Percentiles rank a stretch among this genome's conserved stretches.
Conservation (phyloP, 2,113 vertebrate species). For the Channa argus region DNA sequence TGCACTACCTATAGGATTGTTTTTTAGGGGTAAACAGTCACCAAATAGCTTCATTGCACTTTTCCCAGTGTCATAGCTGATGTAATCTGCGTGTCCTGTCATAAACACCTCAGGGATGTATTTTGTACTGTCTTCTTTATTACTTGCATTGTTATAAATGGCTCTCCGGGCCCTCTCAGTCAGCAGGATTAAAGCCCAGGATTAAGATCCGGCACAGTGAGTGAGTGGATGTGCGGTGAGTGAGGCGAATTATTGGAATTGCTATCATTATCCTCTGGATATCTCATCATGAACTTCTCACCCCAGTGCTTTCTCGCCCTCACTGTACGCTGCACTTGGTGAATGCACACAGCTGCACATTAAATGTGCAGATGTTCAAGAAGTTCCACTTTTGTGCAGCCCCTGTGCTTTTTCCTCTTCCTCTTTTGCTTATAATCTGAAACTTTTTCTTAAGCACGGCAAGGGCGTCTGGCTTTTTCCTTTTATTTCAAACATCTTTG, state of each 20-base stretch:
- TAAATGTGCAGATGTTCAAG: conserved; percentile 38
- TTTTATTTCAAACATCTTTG: no score
- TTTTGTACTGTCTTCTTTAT: conserved; percentile 45
- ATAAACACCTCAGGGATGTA: conserved; percentile 46
- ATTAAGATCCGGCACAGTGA: conserved; percentile 68
- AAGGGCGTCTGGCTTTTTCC: no score
- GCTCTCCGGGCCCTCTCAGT: conserved; percentile 59
- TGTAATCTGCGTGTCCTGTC: conserved; percentile 52
- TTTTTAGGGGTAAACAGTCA: no score
- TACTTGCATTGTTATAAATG: conserved; percentile 62
- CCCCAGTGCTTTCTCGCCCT: conserved; percentile 47
- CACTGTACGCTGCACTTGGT: conserved; percentile 26
- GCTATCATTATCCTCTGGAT: conserved; percentile 72
- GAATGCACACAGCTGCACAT: conserved; percentile 47
- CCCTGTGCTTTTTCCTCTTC: not conserved
- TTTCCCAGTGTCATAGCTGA: conserved; percentile 33
- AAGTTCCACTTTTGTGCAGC: conserved; percentile 10
- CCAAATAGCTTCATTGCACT: conserved; percentile 10
- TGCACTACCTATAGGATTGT: no score
- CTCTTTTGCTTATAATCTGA: not conserved
- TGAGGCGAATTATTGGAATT: conserved; percentile 64
- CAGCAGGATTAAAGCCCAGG: conserved; percentile 68
- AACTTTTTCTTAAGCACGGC: not conserved
- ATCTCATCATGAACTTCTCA: conserved; percentile 68
- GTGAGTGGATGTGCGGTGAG: conserved; percentile 58